These are phyloP conservation scores for Pleuronectes platessa DNA, from an alignment of 2,113 vertebrate species.

Conservation along the genomic window DNA sequence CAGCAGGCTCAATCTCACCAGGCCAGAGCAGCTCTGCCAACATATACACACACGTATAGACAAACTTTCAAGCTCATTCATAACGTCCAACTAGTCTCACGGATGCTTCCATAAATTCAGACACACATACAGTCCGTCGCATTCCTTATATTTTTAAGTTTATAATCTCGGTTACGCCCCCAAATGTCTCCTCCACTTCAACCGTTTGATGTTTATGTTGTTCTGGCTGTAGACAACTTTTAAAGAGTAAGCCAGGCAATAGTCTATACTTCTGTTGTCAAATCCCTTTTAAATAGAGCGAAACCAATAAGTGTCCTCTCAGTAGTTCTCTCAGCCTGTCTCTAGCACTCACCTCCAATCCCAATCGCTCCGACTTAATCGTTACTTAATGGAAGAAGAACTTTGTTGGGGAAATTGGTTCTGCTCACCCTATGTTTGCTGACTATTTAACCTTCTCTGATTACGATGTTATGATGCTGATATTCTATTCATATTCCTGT, in stretches of 20 bases:
- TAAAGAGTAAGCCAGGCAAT: not conserved
- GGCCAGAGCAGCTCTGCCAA: conserved; percentile 34
- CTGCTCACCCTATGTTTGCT: not conserved
- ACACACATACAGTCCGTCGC: not conserved
- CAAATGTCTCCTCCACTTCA: not conserved
- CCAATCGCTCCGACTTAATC: not conserved
- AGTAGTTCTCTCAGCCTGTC: not conserved
- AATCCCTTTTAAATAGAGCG: not conserved
- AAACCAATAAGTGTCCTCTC: not conserved
- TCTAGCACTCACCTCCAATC: not conserved
- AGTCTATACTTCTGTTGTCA: not conserved
- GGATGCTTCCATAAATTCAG: conserved; percentile 33
- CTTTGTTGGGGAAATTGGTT: not conserved
- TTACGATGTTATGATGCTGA: too few species aligned
- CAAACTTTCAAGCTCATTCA: conserved; percentile 25
- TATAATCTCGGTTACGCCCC: conserved; percentile 15
- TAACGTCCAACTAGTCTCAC: conserved; percentile 18
- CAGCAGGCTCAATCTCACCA: conserved; percentile 28
- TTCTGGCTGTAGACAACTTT: not conserved
- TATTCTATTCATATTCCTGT: too few species aligned
- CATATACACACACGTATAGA: conserved; percentile 18
- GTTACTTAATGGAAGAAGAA: not conserved
- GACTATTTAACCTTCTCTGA: not conserved
- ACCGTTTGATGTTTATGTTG: not conserved
- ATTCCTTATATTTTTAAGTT: conserved; percentile 4